phyloP scores from a whole-genome alignment of 2,797 vertebrate species.

The Apogon talboti region DNA sequence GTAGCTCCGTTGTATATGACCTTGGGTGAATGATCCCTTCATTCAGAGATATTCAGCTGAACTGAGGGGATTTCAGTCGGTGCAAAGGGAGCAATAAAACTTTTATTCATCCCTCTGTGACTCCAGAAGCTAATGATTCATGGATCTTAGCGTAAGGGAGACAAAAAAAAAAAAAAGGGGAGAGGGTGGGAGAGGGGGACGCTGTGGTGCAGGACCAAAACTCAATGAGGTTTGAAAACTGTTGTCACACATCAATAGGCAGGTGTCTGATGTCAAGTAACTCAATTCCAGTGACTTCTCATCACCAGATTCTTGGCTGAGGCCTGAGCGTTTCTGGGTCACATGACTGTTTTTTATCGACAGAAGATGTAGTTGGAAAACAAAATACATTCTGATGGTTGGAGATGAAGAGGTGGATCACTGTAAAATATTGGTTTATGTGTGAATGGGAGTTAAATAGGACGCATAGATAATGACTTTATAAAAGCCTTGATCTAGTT shows the following conservation, averaged over 20 bases:
- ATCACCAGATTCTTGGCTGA: constrained; percentile 57
- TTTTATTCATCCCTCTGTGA: constrained; percentile 77
- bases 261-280: constrained; percentile 79
- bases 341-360: constrained; percentile 17
- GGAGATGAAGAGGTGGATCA: constrained; percentile 26
- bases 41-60: constrained; percentile 73
- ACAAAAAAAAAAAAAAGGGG: constrained; percentile 10
- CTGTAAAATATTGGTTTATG: constrained; percentile 10
- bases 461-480: neutral
- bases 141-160: constrained; percentile 68
- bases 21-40: constrained; percentile 76
- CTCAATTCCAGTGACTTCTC: constrained; percentile 77
- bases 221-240: constrained; percentile 84
- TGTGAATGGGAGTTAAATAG: neutral
- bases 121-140: constrained; percentile 80
- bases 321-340: constrained; percentile 53
- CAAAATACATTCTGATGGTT: constrained; percentile 23
- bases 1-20: constrained; percentile 68
- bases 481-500: neutral
- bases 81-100: constrained; percentile 72
- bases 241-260: constrained; percentile 77
- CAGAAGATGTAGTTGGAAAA: constrained; percentile 32
- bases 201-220: constrained; percentile 64
- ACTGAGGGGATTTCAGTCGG: constrained; percentile 69
- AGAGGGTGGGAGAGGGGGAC: constrained; percentile 17